A percentile compares a stretch with the other conserved stretches of the same genome.
Evolutionary conservation across 2,113 vertebrate species (phyloP).

Genomic region (Patagioenas fasciata): DNA sequence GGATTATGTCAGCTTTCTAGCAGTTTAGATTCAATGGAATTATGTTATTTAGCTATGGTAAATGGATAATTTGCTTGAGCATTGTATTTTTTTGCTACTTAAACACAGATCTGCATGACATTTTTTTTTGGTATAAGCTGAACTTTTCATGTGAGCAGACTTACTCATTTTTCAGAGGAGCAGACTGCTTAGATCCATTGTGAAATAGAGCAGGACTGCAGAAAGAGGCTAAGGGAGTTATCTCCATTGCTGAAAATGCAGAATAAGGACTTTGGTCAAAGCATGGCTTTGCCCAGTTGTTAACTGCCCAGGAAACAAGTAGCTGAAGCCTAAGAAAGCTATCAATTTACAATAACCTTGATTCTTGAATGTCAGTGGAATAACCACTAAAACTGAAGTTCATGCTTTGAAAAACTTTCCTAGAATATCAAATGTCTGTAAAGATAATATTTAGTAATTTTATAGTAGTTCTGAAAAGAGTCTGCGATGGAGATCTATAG

Average conservation of each 20-base stretch:
- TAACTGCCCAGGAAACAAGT: neutral
- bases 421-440: neutral
- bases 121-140: neutral
- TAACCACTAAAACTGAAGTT: neutral
- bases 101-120: neutral
- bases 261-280: neutral
- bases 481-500: neutral
- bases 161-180: accelerated
- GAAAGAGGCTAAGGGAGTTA: neutral
- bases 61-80: neutral
- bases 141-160: neutral
- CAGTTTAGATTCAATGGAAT: neutral
- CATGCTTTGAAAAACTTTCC: neutral
- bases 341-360: neutral
- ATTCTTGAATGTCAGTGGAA: neutral
- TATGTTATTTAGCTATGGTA: neutral
- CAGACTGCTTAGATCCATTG: neutral
- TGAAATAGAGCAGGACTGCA: neutral
- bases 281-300: neutral
- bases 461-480: neutral
- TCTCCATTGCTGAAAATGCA: neutral
- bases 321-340: neutral
- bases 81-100: neutral
- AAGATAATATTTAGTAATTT: neutral
- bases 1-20: neutral